Conservation (phyloP, 1,140 invertebrate species). For the Helicoverpa armigera region DNA sequence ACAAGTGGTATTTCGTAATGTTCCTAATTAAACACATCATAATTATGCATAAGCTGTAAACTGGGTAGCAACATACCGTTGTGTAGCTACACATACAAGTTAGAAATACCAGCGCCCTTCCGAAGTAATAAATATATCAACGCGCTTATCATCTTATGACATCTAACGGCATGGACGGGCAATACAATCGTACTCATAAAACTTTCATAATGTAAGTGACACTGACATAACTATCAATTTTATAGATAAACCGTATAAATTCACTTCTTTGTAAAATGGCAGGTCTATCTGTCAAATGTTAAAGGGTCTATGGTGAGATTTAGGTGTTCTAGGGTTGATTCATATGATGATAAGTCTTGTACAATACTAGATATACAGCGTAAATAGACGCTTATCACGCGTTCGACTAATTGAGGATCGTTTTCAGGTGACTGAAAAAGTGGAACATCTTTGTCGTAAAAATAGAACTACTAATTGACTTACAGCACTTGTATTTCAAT, state of each 20-base stretch:
- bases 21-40: conserved; percentile 50
- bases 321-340: background rate
- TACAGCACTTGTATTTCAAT: too few relatives aligned
- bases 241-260: conserved; percentile 28
- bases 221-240: conserved; percentile 28
- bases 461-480: too few relatives aligned
- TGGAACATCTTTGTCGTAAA: too few relatives aligned
- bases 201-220: conserved; percentile 38
- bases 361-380: too few relatives aligned
- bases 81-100: background rate
- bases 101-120: conserved; percentile 18
- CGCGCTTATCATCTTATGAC: conserved; percentile 34
- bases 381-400: too few relatives aligned
- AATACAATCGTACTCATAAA: conserved; percentile 39
- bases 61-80: background rate
- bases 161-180: conserved; percentile 27
- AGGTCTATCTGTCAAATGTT: background rate
- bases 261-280: background rate
- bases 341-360: background rate
- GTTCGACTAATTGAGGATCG: too few relatives aligned
- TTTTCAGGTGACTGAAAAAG: too few relatives aligned
- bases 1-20: conserved; percentile 42
- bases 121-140: conserved; percentile 40
- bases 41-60: conserved; percentile 33
- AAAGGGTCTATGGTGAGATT: background rate